Evolutionary conservation across 2,113 vertebrate genomes (phyloP), one percentile per base, ranked within the genome.

Genomic region (Gymnogyps californianus): DNA sequence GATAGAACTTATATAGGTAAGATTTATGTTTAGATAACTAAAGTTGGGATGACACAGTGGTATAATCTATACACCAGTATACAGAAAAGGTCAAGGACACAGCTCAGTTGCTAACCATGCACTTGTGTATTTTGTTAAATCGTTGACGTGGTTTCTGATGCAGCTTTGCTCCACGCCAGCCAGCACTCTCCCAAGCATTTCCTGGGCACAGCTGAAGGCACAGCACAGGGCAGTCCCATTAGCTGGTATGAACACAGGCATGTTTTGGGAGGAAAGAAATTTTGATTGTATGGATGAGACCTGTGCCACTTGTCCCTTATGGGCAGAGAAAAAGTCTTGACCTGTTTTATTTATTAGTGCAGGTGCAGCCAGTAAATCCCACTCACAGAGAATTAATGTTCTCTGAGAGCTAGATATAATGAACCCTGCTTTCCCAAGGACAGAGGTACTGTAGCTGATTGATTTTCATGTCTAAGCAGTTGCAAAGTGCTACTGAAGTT

Each of bases 391-490:
- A 87, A 95, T 72, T 80, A 57, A 91, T 44, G 44, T 40, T 91
- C 38, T 80, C 8, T 71, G 77, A 82, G 55, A 93, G n/a, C 36
- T 74, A 32, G 24, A 31, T 78, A 49, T 25, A 70, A 93, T 78
- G 69, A 91, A 91, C 46, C 6, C 36, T 71, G 26, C 40, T 62
- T 93, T 93, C 59, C 55, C 71, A 75, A 93, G 47, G 55, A 84
- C n/a, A 78, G 42, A 89, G 64, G 36, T 61, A 61, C 28, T 51
- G 17, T 16, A 58, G 28, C 28, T 78, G 74, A 71, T 84, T 75
- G 74, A 93, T 96, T 95, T 87, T 89, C 51, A 40, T 54, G 59
- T 82, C 81, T 58, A 78, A 49, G 22, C 28, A 78, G 28, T 46
- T 62, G 22, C 34, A 91, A 87, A 84, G 16, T 66, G 47, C 21